phyloP scores from a whole-genome alignment of 2,888 invertebrate genomes.

The Hyppa rectilinea region DNA sequence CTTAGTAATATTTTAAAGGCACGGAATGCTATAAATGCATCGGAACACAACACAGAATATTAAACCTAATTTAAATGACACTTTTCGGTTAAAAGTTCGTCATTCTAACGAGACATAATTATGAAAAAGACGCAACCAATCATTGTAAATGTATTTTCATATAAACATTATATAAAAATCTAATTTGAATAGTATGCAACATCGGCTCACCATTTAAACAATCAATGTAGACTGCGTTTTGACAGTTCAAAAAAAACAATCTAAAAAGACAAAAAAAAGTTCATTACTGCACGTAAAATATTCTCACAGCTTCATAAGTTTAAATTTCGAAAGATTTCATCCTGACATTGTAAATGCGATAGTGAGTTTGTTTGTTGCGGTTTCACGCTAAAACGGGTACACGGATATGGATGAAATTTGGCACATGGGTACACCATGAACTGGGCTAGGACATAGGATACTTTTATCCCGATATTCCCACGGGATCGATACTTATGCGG shows the following conservation, averaged over 20 bases:
- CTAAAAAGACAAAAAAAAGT: not conserved
- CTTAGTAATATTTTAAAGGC: constrained; percentile 19
- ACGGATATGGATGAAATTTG: too few relatives aligned
- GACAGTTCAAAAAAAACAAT: constrained; percentile 3
- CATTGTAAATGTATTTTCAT: constrained; percentile 23
- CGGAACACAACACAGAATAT: constrained; percentile 34
- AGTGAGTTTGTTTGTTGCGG: too few relatives aligned
- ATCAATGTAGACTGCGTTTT: not conserved
- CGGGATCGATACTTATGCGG: too few relatives aligned
- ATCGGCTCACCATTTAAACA: constrained; percentile 8
- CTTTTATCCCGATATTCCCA: too few relatives aligned
- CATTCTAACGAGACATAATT: constrained; percentile 17
- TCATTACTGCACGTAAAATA: constrained; percentile 3
- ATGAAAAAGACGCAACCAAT: constrained; percentile 32
- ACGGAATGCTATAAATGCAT: constrained; percentile 50
- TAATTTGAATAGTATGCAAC: constrained; percentile 30
- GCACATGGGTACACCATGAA: too few relatives aligned
- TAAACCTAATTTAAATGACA: constrained; percentile 32
- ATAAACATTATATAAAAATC: constrained; percentile 40
- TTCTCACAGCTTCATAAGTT: constrained; percentile 20
- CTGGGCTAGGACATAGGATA: too few relatives aligned
- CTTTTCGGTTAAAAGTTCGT: constrained; percentile 2
- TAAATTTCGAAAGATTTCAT: constrained; percentile 1
- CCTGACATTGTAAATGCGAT: too few relatives aligned
- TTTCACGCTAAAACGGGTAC: too few relatives aligned